Percentiles rank a stretch among this genome's conserved stretches.
These are phyloP conservation scores for Pimpla rufipes DNA, from an alignment of 2,888 invertebrate genomes.

Conservation along the genomic window DNA sequence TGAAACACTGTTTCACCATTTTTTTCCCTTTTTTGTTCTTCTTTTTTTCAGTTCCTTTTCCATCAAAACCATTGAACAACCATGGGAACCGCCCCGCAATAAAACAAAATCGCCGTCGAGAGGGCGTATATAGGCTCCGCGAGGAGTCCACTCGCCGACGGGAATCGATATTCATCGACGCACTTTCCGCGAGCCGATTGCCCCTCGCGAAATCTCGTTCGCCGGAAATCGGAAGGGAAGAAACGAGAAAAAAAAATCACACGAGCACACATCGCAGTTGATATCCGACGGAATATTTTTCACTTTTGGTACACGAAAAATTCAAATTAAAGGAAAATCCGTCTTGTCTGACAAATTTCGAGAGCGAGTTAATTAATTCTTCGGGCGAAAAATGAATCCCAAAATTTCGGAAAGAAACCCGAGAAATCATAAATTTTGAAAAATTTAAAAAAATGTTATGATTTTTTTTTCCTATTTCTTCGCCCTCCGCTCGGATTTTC, in stretches of 20 bases:
- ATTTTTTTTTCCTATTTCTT: too few relatives aligned
- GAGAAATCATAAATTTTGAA: too few relatives aligned
- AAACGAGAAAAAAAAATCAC: not conserved
- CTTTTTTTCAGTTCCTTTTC: not conserved
- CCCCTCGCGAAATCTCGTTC: slow-evolving; percentile 32
- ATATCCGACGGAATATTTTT: slow-evolving; percentile 11
- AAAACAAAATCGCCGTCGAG: slow-evolving; percentile 59
- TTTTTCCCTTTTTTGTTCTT: not conserved
- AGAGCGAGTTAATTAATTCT: too few relatives aligned
- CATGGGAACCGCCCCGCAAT: slow-evolving; percentile 53
- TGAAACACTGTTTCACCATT: not conserved
- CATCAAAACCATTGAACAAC: slow-evolving; percentile 4
- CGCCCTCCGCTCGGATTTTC: too few relatives aligned
- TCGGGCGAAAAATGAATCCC: too few relatives aligned
- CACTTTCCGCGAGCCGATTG: slow-evolving; percentile 36
- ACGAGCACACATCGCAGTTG: slow-evolving; percentile 30
- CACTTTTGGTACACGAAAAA: too few relatives aligned
- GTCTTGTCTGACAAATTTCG: too few relatives aligned
- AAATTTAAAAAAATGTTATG: too few relatives aligned
- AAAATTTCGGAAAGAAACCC: too few relatives aligned
- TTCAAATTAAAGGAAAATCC: too few relatives aligned
- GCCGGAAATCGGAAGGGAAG: slow-evolving; percentile 8
- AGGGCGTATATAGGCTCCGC: slow-evolving; percentile 19
- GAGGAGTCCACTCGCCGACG: slow-evolving; percentile 33
- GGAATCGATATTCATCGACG: slow-evolving; percentile 63